Base-by-base conservation (phyloP, 2,113 vertebrate species). In the Rhinoptilus africanus region DNA sequence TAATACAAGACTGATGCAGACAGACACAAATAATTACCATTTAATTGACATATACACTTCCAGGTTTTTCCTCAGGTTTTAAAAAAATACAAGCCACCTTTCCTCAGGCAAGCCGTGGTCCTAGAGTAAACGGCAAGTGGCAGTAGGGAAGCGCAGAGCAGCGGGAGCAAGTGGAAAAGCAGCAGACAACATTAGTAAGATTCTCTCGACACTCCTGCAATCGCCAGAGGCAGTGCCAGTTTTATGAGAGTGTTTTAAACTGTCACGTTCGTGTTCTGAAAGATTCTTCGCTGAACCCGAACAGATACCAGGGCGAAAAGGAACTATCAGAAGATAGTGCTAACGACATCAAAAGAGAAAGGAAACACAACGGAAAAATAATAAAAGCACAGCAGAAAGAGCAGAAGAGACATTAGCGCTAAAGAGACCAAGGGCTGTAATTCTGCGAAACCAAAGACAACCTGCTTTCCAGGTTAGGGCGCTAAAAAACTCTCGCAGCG, bases 211-310 rank as follows among this genome's bases (percentile, higher is more conserved):
- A 1, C 22, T 35, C 54, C 79, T 32, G 35, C 59, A 2, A 17
- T 8, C 0, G 1, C 79, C 82, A 86, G 72, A 79, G 81, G 84
- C n/a, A 16, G 2, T 12, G 20, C 18, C 43, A 56, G 68, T 2
- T 48, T 45, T 13, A 24, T 2, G 7, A 48, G 37, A 34, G 63
- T 2, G 13, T 15, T 91, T 32, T 34, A 7, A 63, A 6, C 20
- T 22, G 19, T 45, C 16, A 0, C 1, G 0, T 34, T 8, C 47
- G 67, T 5, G 12, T 24, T 37, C 56, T 2, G 45, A 54, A 54
- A 88, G 75, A 78, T 32, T 47, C 73, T 77, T 4, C 86, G 83
- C 89, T n/a, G 73, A 71, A 51, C 43, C 39, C 41, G 22, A 64
- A 20, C 10, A 27, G 24, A 4, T 4, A 43, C 20, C 64, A 59